Percentiles rank a stretch among this genome's conserved stretches.
Evolutionary conservation across 2,888 invertebrate genomes (phyloP).

Genomic region (Desoria tigrina): DNA sequence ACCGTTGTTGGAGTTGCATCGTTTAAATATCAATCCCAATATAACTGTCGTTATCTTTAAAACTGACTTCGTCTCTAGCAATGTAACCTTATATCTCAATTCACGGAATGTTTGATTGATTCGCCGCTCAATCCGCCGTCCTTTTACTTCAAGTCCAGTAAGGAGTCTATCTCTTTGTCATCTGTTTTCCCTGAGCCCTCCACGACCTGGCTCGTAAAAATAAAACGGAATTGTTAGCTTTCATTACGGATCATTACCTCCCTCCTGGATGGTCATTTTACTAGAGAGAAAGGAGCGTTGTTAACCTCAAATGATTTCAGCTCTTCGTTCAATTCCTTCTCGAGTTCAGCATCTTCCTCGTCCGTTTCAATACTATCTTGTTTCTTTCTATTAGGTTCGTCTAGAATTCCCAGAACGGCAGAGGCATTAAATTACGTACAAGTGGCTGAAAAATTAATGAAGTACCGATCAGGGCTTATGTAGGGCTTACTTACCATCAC

Average conservation of each 20-base stretch:
- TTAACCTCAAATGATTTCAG: constrained; percentile 88
- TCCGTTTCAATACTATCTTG: constrained; percentile 47
- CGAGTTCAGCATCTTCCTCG: constrained; percentile 60
- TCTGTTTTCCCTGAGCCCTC: constrained; percentile 35
- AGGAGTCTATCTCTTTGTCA: constrained; percentile 52
- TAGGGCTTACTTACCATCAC: constrained; percentile 40
- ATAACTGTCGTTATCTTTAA: background rate
- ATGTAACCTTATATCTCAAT: background rate
- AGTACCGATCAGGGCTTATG: no score
- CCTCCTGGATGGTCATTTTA: no score
- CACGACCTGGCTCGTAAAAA: constrained; percentile 41
- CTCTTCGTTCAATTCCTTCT: constrained; percentile 92
- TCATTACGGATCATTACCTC: no score
- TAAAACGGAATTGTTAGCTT: no score
- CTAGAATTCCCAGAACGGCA: no score
- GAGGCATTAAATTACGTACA: no score
- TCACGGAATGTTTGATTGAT: no score
- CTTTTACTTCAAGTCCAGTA: constrained; percentile 50
- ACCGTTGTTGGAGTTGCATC: no score
- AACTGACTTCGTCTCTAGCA: background rate
- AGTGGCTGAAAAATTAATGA: no score
- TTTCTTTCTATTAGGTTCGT: constrained; percentile 50
- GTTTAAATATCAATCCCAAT: no score
- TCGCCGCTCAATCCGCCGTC: no score
- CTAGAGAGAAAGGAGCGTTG: no score